Percentiles rank a stretch among this genome's conserved stretches.
phyloP scores from a whole-genome alignment of 2,113 vertebrate genomes.

The Carlito syrichta region DNA sequence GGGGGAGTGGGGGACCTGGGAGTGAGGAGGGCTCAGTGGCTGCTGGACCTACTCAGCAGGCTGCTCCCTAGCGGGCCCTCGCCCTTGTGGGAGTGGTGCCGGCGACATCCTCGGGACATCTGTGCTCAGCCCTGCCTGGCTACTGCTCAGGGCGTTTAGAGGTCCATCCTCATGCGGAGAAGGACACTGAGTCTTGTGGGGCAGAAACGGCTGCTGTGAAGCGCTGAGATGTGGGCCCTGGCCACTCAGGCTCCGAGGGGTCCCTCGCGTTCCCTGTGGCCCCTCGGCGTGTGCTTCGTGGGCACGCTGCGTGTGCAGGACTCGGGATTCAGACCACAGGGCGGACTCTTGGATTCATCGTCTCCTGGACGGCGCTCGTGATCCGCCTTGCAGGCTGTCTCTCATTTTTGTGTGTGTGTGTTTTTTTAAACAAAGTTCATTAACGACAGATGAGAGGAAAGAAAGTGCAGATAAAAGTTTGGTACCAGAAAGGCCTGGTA shows the following conservation, averaged over 20 bases:
- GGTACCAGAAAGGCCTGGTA: too few relatives aligned
- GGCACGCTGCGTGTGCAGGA: background rate
- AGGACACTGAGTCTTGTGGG: background rate
- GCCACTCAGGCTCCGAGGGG: accelerated
- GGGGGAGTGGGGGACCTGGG: too few relatives aligned
- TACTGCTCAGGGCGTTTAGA: background rate
- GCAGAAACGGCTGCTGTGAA: background rate
- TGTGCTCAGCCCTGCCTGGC: background rate
- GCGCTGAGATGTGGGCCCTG: background rate
- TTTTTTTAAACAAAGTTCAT: too few relatives aligned
- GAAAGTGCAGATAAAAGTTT: too few relatives aligned
- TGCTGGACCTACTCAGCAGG: background rate
- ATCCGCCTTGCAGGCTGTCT: background rate
- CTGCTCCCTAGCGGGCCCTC: background rate
- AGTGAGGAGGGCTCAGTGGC: background rate
- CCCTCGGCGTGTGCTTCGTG: accelerated
- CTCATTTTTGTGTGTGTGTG: too few relatives aligned
- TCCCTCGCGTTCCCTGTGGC: background rate
- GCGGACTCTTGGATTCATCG: background rate
- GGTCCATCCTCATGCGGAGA: background rate
- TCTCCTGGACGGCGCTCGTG: background rate
- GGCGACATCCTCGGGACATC: too few relatives aligned
- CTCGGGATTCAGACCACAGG: background rate
- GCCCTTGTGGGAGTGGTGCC: background rate
- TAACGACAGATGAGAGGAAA: too few relatives aligned